Evolutionary conservation across 2,888 invertebrate genomes (phyloP), one percentile per base, ranked within the genome.

Genomic region (Galerucella pusilla): DNA sequence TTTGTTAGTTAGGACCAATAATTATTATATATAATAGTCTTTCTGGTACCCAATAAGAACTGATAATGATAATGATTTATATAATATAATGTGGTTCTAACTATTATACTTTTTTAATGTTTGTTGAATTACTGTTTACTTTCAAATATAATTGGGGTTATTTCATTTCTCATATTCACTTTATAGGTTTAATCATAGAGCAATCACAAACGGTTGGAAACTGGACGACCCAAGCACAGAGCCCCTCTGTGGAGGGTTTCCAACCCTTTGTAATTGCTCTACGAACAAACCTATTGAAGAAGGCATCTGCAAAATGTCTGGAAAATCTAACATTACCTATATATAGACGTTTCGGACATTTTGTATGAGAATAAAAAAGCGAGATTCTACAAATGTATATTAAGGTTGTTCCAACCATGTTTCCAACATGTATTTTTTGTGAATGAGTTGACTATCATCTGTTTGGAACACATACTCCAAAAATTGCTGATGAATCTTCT

Each of bases 1-100:
- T 20, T 68, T 20, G 66, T 63, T 54, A 64, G 68, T 73, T 73
- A 64, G 57, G 59, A 57, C 57, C 63, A 64, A 63, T 28, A 28
- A 28, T 28, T 28, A 28, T 28, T 28, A 28, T 28, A 28, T 28
- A 28, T 28, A 59, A 60, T 42, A 46, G n/a, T 45, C 52, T 52
- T 63, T 52, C 46, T 61, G 59, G 42, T 42, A 42, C 35, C 35
- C 7, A 42, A 42, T 42, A 42, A 42, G 9, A 42, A 42, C 35
- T 69, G 9, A n/a, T 6, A 10, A n/a, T 14, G 2, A 35, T 61
- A 14, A 5, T 61, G 28, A 25, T 42, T 20, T 7, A 20, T 20
- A 4, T 54, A 6, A 10, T 2, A 59, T 59, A 61, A 35, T 61
- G n/a, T 61, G 61, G 61, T n/a, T 35, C 35, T 61, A 35, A 61